Base-by-base conservation (phyloP, 2,888 invertebrate species). In the Eledone cirrhosa region DNA sequence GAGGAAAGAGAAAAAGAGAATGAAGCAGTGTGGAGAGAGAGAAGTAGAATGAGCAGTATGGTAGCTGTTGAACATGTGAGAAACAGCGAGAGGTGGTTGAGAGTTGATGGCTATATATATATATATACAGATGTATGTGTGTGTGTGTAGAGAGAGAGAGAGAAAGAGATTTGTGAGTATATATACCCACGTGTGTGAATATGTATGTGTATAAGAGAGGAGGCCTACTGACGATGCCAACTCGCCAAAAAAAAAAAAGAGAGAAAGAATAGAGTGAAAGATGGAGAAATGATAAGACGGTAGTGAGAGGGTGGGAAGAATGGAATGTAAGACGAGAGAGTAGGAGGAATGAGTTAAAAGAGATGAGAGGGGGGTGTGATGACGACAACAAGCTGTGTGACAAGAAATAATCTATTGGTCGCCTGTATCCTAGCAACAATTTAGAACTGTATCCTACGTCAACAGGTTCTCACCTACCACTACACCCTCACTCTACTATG, bases 381-480 rank as follows among this genome's bases (percentile, higher is more conserved):
- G 33, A 31, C 72, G 41, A 31, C 41, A 72, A 31, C 41, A 72
- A 31, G n/a, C 72, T 19, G 33, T 72, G 22, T 72, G 31, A 72
- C 33, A 22, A 72, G 72, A 33, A 72, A 31, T 31, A 41, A n/a
- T 33, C 41, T 24, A 72, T 72, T 72, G 72, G 72, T 72, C 41
- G 72, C 31, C 31, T 41, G 72, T 72, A 33, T n/a, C 72, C 72
- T 33, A 72, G 72, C 72, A 72, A 72, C 72, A n/a, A 7, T 13
- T 24, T n/a, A 72, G 67, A 13, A 72, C 72, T 72, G 41, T 33
- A 72, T n/a, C 72, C 72, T 72, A 72, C 72, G 72, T 72, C 72
- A 72, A 72, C 72, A 33, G 72, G 27, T 27, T 67, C 72, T 31
- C 72, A 31, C 41, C n/a, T 31, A 5, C 41, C 16, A 3, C 31